A percentile compares a stretch with the other conserved stretches of the same genome.
Conservation (phyloP, 1,140 invertebrate genomes). For the Pteromalus puparum region DNA sequence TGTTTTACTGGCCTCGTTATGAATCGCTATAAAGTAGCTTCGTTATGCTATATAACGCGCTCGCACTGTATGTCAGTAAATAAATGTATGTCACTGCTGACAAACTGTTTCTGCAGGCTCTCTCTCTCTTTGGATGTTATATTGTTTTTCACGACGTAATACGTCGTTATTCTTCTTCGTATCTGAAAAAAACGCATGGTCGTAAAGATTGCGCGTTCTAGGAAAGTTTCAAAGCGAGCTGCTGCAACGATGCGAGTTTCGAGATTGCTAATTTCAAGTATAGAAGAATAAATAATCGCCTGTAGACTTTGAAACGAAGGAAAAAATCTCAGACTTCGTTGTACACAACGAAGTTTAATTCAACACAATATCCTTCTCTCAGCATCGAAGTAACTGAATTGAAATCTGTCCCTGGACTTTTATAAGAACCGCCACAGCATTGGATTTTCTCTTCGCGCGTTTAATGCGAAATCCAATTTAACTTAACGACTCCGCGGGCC, state of each 20-base stretch:
- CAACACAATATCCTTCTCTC: not conserved
- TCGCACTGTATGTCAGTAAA: not conserved
- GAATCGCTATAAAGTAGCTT: not conserved
- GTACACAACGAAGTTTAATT: too few species aligned
- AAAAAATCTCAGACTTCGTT: too few species aligned
- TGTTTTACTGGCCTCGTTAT: not conserved
- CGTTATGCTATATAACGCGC: not conserved
- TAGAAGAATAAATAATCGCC: too few species aligned
- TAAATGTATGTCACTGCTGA: not conserved
- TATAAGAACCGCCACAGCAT: not conserved
- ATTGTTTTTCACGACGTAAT: not conserved
- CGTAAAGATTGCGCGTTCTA: too few species aligned
- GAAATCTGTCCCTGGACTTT: not conserved
- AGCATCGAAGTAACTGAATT: not conserved
- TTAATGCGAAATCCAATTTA: constrained; percentile 26
- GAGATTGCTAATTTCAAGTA: too few species aligned
- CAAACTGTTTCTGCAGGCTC: not conserved
- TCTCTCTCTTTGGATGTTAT: not conserved
- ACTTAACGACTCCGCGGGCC: not conserved
- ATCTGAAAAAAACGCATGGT: too few species aligned
- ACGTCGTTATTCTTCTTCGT: too few species aligned
- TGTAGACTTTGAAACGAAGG: too few species aligned
- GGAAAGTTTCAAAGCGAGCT: too few species aligned
- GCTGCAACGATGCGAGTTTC: too few species aligned
- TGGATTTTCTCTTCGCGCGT: not conserved